Evolutionary conservation across 1,140 invertebrate species (phyloP), one percentile per base, ranked within the genome.

Genomic region (Popillia japonica): DNA sequence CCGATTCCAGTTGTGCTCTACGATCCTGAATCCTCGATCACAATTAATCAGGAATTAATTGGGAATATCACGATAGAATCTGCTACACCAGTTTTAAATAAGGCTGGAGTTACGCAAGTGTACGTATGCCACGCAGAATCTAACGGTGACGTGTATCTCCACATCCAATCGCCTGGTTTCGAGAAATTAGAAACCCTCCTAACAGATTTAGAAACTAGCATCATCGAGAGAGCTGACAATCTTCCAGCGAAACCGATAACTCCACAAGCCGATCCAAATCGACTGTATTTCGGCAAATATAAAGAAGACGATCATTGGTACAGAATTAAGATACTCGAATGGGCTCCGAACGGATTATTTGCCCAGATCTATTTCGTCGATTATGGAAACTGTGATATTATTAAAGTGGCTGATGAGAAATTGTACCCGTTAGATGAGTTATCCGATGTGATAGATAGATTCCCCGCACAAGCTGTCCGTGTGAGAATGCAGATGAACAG

Each of bases 401-500:
- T 89, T 0, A 81, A 48, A 0, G 83, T 88, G 8, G 78, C 76
- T 4, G 77, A 79, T 6, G 78, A 81, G n/a, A 72, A 20, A 4
- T 75, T 90, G 3, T 82, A 89, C 41, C 79, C 83, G 23, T 77
- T 89, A 20, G 84, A 87, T 27, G 83, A 79, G 8, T 14, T 89
- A 0, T 86, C 85, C 6, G 80, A 84, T 4, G 68, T 85, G 22
- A 76, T 89, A 17, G 82, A 80, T 20, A 82, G 84, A 22, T 89
- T 84, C 78, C 86, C 85, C 8, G 59, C 73, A 8, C 83, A 92
- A 87, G 90, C 90, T 40, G 82, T 88, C 14, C 86, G 88, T 81
- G 88, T 92, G 79, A 86, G 85, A 78, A 86, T 86, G 76, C 84
- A 86, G 79, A 86, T 87, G 77, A 85, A 86, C 14, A 80, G 80